Conservation (phyloP, 2,888 invertebrate genomes). For the Drosophila meridionalis region DNA sequence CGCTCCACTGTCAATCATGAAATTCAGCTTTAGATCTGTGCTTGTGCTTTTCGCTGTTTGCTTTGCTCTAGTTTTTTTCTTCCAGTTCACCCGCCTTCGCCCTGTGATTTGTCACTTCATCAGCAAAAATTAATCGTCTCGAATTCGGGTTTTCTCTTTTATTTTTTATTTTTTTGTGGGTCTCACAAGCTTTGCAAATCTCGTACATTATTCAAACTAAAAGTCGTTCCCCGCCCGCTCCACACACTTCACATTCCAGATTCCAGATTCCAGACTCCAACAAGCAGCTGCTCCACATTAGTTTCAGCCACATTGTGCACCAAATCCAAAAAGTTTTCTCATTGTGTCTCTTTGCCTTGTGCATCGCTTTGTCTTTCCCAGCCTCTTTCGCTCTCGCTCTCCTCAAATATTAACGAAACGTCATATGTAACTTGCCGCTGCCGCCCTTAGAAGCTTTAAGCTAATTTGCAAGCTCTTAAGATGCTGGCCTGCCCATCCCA, state of each 20-base stretch:
- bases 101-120: conserved; percentile 63
- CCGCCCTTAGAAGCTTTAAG: conserved; percentile 40
- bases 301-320: conserved; percentile 68
- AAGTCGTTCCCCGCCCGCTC: conserved; percentile 1
- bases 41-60: conserved; percentile 37
- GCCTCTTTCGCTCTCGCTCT: background rate
- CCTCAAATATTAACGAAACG: conserved; percentile 55
- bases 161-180: conserved; percentile 36
- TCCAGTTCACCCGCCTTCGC: background rate
- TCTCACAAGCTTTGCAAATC: conserved; percentile 52
- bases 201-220: conserved; percentile 59
- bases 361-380: background rate
- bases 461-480: conserved; percentile 50
- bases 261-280: conserved; percentile 3
- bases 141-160: conserved; percentile 45
- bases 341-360: conserved; percentile 50
- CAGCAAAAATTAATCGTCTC: conserved; percentile 68
- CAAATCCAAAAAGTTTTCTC: conserved; percentile 67
- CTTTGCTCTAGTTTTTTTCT: conserved; percentile 55
- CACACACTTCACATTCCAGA: conserved; percentile 7
- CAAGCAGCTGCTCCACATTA: conserved; percentile 64
- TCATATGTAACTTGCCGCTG: conserved; percentile 50
- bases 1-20: conserved; percentile 44
- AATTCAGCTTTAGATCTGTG: conserved; percentile 46
- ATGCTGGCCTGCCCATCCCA: conserved; percentile 15